Percentiles rank a stretch among this genome's conserved stretches.
Evolutionary conservation across 2,113 vertebrate species (phyloP).

Genomic region (Lepisosteus oculatus): DNA sequence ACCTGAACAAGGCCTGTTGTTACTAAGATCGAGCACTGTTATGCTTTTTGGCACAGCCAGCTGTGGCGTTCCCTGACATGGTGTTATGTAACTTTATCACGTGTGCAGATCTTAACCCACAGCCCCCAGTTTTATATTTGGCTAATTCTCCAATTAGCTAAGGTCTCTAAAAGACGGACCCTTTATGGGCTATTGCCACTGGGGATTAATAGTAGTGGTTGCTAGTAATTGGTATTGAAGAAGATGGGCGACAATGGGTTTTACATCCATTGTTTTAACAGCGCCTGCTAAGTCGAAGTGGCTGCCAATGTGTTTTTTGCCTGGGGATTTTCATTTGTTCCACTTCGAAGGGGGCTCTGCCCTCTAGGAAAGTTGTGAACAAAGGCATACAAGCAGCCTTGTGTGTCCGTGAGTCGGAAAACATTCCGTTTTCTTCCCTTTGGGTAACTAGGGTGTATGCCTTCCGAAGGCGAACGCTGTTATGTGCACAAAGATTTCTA

Average conservation of each 20-base stretch:
- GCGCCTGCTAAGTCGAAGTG: constrained; percentile 11
- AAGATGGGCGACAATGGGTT: constrained; percentile 39
- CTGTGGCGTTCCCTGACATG: constrained; percentile 14
- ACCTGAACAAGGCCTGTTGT: neutral
- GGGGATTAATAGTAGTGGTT: constrained; percentile 44
- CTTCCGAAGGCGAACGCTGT: no score
- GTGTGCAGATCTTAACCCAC: constrained; percentile 39
- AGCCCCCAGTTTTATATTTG: constrained; percentile 41
- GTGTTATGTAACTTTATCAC: constrained; percentile 37
- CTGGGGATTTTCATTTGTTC: no score
- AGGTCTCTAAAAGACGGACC: constrained; percentile 34
- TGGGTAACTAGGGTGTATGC: no score
- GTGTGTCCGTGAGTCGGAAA: no score
- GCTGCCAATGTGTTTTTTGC: no score
- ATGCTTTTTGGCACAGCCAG: constrained; percentile 18
- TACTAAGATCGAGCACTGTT: neutral
- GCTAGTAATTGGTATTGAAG: constrained; percentile 49
- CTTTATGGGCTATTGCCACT: constrained; percentile 40
- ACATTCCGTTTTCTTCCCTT: no score
- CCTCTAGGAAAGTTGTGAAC: no score
- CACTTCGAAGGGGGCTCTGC: no score
- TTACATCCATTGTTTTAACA: constrained; percentile 49
- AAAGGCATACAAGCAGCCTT: no score
- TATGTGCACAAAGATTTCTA: no score
- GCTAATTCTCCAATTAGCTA: constrained; percentile 28